Conservation (phyloP, 2,888 invertebrate genomes). For the Hecatera dysodea region DNA sequence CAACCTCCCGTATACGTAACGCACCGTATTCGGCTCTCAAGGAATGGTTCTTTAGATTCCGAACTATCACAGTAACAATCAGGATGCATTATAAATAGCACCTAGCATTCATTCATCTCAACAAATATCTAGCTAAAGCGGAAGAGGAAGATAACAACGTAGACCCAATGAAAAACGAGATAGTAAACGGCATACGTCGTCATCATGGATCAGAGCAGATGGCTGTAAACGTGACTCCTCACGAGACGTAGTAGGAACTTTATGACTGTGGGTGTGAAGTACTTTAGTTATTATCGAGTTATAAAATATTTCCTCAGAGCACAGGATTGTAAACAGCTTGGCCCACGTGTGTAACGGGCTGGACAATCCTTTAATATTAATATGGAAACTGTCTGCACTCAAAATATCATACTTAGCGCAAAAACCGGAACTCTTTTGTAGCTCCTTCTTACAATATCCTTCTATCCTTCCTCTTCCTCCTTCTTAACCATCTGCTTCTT, state of each 20-base stretch:
- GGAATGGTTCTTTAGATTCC: background rate
- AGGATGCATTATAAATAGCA: background rate
- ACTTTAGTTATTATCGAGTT: conserved; percentile 30
- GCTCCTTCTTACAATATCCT: too few species aligned
- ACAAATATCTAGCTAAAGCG: conserved; percentile 1
- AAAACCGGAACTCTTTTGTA: background rate
- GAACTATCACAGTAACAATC: background rate
- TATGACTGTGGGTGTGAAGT: conserved; percentile 48
- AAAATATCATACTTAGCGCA: background rate
- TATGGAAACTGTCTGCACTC: background rate
- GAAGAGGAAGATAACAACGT: conserved; percentile 22
- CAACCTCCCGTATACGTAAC: too few species aligned
- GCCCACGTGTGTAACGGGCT: background rate
- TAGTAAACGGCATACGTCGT: conserved; percentile 7
- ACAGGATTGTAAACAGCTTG: conserved; percentile 21
- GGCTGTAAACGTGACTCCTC: conserved; percentile 38
- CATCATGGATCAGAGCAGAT: conserved; percentile 14
- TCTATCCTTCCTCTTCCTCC: too few species aligned
- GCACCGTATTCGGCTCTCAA: too few species aligned
- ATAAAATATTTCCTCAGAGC: conserved; percentile 25
- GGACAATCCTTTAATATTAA: background rate
- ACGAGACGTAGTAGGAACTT: conserved; percentile 50
- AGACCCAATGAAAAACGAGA: conserved; percentile 11
- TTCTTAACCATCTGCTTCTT: too few species aligned
- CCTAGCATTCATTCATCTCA: background rate